A percentile compares a stretch with the other conserved stretches of the same genome.
These are phyloP conservation scores for Suillia variegata DNA, from an alignment of 2,888 invertebrate species.

Conservation along the genomic window DNA sequence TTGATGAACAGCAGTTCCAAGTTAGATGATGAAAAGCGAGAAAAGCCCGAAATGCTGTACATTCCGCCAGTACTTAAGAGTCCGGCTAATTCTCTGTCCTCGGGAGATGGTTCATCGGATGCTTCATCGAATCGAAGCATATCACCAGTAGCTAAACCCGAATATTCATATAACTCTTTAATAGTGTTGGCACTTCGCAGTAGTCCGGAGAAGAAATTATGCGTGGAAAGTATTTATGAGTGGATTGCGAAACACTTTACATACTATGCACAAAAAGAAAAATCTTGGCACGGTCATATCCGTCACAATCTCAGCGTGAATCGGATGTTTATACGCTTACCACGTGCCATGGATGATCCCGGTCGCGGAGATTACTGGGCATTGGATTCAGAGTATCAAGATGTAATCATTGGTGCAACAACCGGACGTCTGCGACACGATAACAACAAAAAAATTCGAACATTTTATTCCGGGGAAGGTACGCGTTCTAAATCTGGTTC, in stretches of 20 bases:
- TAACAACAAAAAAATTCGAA: conserved; percentile 22
- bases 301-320: conserved; percentile 66
- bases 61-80: conserved; percentile 8
- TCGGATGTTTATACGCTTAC: conserved; percentile 97
- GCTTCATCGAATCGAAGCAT: conserved; percentile 17
- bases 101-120: conserved; percentile 35
- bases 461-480: not conserved
- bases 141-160: conserved; percentile 70
- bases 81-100: conserved; percentile 30
- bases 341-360: conserved; percentile 95
- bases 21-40: too few species aligned
- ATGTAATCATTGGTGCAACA: conserved; percentile 95
- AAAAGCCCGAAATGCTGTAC: too few species aligned
- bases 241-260: conserved; percentile 97
- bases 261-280: conserved; percentile 94
- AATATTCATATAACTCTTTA: conserved; percentile 95
- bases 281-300: conserved; percentile 97
- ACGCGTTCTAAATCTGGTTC: conserved; percentile 17
- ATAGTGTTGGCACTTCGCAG: conserved; percentile 98
- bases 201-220: conserved; percentile 87
- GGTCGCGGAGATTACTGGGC: conserved; percentile 99
- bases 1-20: too few species aligned
- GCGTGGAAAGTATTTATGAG: conserved; percentile 94
- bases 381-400: conserved; percentile 92
- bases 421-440: conserved; percentile 88